Conservation (phyloP, 2,113 vertebrate genomes). For the Bubo scandiacus region DNA sequence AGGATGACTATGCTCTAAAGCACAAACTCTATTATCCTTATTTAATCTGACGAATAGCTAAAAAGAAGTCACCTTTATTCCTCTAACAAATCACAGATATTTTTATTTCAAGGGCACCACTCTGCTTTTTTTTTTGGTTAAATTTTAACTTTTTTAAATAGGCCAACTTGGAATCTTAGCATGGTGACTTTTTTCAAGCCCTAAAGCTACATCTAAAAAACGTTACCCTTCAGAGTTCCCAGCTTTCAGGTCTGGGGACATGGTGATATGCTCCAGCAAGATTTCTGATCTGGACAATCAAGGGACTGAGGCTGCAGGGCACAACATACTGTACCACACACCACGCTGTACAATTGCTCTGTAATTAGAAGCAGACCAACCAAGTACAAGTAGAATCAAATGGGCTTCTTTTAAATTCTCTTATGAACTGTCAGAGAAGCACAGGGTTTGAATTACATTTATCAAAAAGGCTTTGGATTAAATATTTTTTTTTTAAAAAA, state of each 20-base stretch:
- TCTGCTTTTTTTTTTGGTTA: not conserved
- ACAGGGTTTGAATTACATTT: not conserved
- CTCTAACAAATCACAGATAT: not conserved
- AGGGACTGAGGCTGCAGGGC: not conserved
- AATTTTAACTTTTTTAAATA: not conserved
- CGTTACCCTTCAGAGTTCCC: not conserved
- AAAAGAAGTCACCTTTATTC: not conserved
- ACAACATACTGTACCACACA: not conserved
- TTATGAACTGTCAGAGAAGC: not conserved
- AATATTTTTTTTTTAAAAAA: not conserved
- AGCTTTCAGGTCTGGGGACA: not conserved
- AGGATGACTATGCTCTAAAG: not conserved
- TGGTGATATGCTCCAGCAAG: not conserved
- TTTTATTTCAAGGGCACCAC: not conserved
- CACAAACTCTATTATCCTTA: not conserved
- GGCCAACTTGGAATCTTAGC: not conserved
- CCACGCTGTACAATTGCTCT: not conserved
- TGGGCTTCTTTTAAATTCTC: not conserved
- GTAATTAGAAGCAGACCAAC: conserved; percentile 36
- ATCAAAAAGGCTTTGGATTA: not conserved
- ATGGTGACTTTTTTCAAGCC: not conserved
- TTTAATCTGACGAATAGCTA: not conserved
- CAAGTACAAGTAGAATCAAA: not conserved
- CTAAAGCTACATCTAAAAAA: not conserved
- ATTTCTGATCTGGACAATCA: not conserved